A percentile compares a stretch with the other conserved stretches of the same genome.
Conservation (phyloP, 2,113 vertebrate genomes). For the Mohoua ochrocephala region DNA sequence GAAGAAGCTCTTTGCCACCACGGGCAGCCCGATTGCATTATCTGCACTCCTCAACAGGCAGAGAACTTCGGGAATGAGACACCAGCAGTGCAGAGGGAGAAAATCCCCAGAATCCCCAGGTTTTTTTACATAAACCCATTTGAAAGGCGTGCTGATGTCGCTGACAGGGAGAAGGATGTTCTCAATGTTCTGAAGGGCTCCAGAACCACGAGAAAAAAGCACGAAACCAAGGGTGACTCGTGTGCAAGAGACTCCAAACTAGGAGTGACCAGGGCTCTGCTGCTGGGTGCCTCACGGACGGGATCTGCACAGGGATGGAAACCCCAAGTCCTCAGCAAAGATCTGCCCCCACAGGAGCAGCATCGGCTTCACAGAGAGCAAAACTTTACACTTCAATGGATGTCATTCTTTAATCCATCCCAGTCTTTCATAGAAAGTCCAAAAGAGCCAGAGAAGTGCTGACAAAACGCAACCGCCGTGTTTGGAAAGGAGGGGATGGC, state of each 20-base stretch:
- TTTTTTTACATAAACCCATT: neutral
- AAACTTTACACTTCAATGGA: neutral
- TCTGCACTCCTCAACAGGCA: neutral
- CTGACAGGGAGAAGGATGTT: neutral
- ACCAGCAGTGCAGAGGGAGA: neutral
- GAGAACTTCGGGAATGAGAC: neutral
- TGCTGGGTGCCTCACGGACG: fast-evolving
- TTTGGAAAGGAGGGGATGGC: neutral
- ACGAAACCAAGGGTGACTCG: neutral
- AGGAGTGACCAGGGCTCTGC: neutral
- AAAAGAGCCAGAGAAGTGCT: neutral
- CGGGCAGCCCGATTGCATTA: fast-evolving
- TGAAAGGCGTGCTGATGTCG: fast-evolving
- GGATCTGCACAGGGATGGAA: neutral
- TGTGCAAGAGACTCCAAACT: too few species aligned
- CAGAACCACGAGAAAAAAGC: neutral
- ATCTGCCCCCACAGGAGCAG: neutral
- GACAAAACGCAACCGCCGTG: fast-evolving
- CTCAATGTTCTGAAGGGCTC: neutral
- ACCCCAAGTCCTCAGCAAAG: neutral
- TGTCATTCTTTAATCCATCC: neutral
- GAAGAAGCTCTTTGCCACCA: neutral
- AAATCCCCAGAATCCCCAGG: neutral
- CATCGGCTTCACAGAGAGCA: neutral
- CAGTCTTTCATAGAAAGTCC: neutral